phyloP scores from a whole-genome alignment of 2,113 vertebrate genomes.

The Chaetodon auriga region DNA sequence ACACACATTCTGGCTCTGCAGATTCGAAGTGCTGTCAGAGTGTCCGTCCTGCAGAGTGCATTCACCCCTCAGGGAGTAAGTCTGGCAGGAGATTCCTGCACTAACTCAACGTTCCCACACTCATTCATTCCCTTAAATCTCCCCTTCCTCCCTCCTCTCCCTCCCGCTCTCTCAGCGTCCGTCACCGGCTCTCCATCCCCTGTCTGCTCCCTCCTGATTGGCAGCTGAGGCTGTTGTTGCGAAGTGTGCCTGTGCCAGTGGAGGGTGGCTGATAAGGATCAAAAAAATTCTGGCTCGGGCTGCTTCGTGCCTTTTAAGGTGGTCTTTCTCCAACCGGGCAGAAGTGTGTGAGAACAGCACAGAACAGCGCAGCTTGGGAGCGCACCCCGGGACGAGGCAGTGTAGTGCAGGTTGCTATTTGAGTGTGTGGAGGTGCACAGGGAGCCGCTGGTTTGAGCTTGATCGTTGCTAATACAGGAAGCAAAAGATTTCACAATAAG shows the following conservation, averaged over 20 bases:
- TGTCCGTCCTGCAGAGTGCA: slow-evolving; percentile 37
- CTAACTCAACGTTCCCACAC: slow-evolving; percentile 53
- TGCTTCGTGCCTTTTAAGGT: slow-evolving; percentile 71
- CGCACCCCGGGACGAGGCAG: slow-evolving; percentile 16
- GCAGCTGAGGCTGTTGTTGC: slow-evolving; percentile 33
- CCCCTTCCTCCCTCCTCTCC: neutral
- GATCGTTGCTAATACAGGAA: slow-evolving; percentile 61
- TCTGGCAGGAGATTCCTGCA: slow-evolving; percentile 51
- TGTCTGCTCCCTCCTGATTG: slow-evolving; percentile 48
- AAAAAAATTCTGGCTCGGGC: slow-evolving; percentile 32
- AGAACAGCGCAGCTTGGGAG: slow-evolving; percentile 19
- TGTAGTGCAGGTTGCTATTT: neutral
- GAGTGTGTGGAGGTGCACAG: slow-evolving; percentile 14
- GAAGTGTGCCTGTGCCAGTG: slow-evolving; percentile 21
- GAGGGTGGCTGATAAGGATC: slow-evolving; percentile 59
- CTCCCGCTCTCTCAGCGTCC: neutral
- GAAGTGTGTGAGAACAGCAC: slow-evolving; percentile 9
- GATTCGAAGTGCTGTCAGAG: slow-evolving; percentile 50
- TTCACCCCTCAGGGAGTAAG: slow-evolving; percentile 48
- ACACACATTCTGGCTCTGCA: slow-evolving; percentile 49
- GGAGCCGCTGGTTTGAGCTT: slow-evolving; percentile 15
- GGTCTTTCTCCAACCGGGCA: slow-evolving; percentile 17
- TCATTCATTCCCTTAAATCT: slow-evolving; percentile 38
- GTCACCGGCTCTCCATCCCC: slow-evolving; percentile 32
- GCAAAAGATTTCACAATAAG: slow-evolving; percentile 69